Conservation (phyloP, 2,888 invertebrate genomes). For the Phortica okadai region DNA sequence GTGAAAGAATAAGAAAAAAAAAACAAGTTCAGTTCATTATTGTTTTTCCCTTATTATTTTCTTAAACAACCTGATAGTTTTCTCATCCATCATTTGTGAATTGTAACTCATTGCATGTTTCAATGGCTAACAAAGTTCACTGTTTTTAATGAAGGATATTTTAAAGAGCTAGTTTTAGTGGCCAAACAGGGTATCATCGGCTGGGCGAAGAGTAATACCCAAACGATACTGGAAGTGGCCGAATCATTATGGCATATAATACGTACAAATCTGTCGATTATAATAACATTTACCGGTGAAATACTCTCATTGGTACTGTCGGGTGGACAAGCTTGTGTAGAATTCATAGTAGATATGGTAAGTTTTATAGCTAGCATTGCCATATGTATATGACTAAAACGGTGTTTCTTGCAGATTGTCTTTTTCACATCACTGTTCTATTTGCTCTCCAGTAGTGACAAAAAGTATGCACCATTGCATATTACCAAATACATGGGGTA, state of each 20-base stretch:
- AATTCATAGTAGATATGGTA: constrained; percentile 90
- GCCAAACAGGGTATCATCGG: constrained; percentile 82
- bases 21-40: no score
- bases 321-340: constrained; percentile 92
- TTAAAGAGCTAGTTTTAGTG: constrained; percentile 77
- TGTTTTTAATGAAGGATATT: constrained; percentile 76
- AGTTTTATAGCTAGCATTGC: constrained; percentile 45
- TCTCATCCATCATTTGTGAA: constrained; percentile 49
- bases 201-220: constrained; percentile 93
- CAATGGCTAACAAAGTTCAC: constrained; percentile 72
- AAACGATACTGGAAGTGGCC: constrained; percentile 89
- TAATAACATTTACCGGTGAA: constrained; percentile 90
- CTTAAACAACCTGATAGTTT: constrained; percentile 36
- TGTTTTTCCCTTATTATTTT: constrained; percentile 20
- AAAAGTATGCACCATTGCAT: constrained; percentile 95
- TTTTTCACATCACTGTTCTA: constrained; percentile 98
- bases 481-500: constrained; percentile 89
- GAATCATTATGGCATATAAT: constrained; percentile 92
- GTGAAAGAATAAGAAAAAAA: neutral
- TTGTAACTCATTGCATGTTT: constrained; percentile 66
- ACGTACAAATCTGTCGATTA: constrained; percentile 93
- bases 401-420: constrained; percentile 84
- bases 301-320: constrained; percentile 90
- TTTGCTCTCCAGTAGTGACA: constrained; percentile 89
- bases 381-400: neutral